Conservation (phyloP, 1,140 invertebrate genomes). For the Eulimnadia texana region DNA sequence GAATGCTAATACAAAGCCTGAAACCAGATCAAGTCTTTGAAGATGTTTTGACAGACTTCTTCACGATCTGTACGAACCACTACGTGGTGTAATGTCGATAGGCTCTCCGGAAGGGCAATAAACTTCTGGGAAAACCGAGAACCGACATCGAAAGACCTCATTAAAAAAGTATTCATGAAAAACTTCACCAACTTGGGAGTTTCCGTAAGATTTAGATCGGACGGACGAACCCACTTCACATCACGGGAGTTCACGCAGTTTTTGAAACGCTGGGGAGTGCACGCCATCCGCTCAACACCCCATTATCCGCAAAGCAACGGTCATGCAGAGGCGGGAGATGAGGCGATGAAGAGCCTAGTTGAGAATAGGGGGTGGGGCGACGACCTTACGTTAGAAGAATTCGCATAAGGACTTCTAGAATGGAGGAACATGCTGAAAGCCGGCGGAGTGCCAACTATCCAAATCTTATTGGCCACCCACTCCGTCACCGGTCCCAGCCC, state of each 20-base stretch:
- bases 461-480: not conserved
- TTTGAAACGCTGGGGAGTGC: conserved; percentile 27
- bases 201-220: conserved; percentile 28
- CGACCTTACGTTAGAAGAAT: conserved; percentile 1
- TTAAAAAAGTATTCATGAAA: conserved; percentile 19
- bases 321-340: conserved; percentile 25
- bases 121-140: not conserved
- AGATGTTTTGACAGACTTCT: conserved; percentile 26
- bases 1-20: too few relatives aligned
- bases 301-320: conserved; percentile 32
- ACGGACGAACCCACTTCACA: conserved; percentile 32
- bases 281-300: conserved; percentile 21
- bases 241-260: conserved; percentile 30
- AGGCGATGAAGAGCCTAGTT: conserved; percentile 15
- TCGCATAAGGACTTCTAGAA: conserved; percentile 4
- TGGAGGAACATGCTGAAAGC: conserved; percentile 3
- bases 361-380: not conserved
- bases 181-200: conserved; percentile 29
- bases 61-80: conserved; percentile 15
- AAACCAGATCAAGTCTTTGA: conserved; percentile 26
- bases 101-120: conserved; percentile 2
- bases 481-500: not conserved
- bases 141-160: conserved; percentile 2
- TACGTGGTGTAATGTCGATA: conserved; percentile 1
- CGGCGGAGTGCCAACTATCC: not conserved